Evolutionary conservation across 1,140 invertebrate genomes (phyloP), one percentile per base, ranked within the genome.

Genomic region (Camponotus floridanus): DNA sequence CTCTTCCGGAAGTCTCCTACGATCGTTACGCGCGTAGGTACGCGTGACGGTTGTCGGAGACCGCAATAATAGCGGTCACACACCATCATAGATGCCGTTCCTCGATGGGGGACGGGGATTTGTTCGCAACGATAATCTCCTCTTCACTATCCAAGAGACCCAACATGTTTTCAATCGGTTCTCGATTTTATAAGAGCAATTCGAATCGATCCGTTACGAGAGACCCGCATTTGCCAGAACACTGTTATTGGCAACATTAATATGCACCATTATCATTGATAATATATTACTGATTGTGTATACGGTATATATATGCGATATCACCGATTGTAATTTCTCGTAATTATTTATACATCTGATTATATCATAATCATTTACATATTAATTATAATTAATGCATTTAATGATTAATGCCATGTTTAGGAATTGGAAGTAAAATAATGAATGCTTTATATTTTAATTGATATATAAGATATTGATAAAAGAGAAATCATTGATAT

Each of bases 11-110:
- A 86, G 76, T 80, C 42, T 51, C 67, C 48, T 67, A 26, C 84
- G 84, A 86, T 80, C 33, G 76, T 79, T 79, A 68, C 57, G 71
- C 73, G 55, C 26, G 80, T 74, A 74, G 76, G 26, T 59, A 59
- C 61, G 73, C 81, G 71, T 85, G 33, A 76, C 81, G 81, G 51
- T 51, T 73, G 79, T 39, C 26, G 51, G 79, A 45, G 39, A 74
- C 79, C 79, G 79, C 68, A 61, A 74, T 83, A 83, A 83, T 83
- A 73, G 79, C 81, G 73, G 73, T 78, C 62, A 42, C 61, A 85
- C 45, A 65, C 74, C 45, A 78, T 85, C 42, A 31, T 78, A 42
- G 59, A 39, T 48, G 70, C 18, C 73, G 59, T 59, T 51, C 18
- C 31, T 42, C 57, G 51, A 33, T 59, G 18, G 21, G 42, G 2